phyloP scores from a whole-genome alignment of 2,888 invertebrate genomes.

The Tanypteryx hageni region DNA sequence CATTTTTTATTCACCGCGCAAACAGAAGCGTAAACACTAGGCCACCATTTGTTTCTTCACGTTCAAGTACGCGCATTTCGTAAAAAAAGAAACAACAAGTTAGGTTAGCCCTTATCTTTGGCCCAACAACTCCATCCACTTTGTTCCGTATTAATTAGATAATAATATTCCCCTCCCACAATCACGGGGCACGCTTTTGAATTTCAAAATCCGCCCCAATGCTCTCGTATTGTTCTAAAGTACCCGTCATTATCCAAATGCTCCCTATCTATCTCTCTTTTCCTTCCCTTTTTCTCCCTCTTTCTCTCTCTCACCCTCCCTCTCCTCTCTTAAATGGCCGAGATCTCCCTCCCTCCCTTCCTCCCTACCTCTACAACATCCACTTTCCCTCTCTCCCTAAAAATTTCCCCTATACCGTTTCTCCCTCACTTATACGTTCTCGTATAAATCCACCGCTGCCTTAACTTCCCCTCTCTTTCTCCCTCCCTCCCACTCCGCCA shows the following conservation, averaged over 20 bases:
- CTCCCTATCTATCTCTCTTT: constrained; percentile 25
- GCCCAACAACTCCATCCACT: constrained; percentile 54
- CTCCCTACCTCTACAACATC: neutral
- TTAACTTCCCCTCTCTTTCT: constrained; percentile 28
- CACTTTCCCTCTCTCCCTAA: neutral
- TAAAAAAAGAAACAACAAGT: neutral
- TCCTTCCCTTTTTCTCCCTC: neutral
- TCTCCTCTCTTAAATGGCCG: neutral
- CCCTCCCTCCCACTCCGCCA: constrained; percentile 37
- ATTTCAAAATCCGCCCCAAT: constrained; percentile 40
- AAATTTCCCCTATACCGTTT: neutral
- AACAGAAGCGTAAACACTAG: neutral
- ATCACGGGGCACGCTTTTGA: constrained; percentile 55
- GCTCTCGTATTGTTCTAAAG: constrained; percentile 59
- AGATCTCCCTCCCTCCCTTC: neutral
- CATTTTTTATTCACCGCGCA: neutral
- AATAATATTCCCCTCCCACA: constrained; percentile 47
- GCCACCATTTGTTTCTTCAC: neutral
- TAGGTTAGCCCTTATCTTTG: neutral
- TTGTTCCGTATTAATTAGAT: constrained; percentile 57
- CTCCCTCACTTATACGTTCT: neutral
- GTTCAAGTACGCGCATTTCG: neutral
- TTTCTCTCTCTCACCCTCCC: neutral
- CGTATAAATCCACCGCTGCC: constrained; percentile 23
- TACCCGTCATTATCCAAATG: constrained; percentile 52